A percentile compares a stretch with the other conserved stretches of the same genome.
Evolutionary conservation across 1,140 invertebrate species (phyloP).

Genomic region (Danaus melanippus): DNA sequence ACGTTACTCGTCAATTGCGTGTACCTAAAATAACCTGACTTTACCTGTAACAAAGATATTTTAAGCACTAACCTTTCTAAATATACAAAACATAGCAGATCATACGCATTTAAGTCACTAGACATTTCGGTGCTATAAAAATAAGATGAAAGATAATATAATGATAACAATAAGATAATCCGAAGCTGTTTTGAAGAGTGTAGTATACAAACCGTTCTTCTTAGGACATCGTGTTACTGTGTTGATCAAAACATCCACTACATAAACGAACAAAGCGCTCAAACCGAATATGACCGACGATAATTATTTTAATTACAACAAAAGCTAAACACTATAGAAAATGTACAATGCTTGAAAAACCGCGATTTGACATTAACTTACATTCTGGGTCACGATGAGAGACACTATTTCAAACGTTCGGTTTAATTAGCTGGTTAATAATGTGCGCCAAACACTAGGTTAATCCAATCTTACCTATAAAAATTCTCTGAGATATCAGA

Average conservation of each 20-base stretch:
- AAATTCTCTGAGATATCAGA: conserved; percentile 57
- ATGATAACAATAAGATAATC: conserved; percentile 63
- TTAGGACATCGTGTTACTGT: conserved; percentile 34
- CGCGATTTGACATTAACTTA: conserved; percentile 60
- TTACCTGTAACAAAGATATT: conserved; percentile 25
- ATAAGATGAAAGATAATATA: conserved; percentile 57
- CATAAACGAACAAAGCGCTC: conserved; percentile 9
- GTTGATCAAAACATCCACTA: conserved; percentile 13
- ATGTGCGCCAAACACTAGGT: conserved; percentile 14
- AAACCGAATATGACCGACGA: neutral
- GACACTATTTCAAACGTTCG: conserved; percentile 20
- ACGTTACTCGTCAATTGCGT: conserved; percentile 7
- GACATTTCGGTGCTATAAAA: conserved; percentile 34
- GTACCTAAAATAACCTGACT: conserved; percentile 5
- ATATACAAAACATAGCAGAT: conserved; percentile 55
- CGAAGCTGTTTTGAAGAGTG: conserved; percentile 36
- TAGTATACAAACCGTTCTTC: conserved; percentile 35
- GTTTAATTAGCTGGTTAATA: conserved; percentile 9
- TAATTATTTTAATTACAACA: conserved; percentile 9
- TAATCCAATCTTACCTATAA: conserved; percentile 49
- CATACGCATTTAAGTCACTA: conserved; percentile 16
- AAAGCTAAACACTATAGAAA: conserved; percentile 9
- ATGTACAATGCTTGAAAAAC: conserved; percentile 48
- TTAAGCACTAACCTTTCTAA: conserved; percentile 53
- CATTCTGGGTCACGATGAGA: conserved; percentile 62